A percentile compares a stretch with the other conserved stretches of the same genome.
Conservation (phyloP, 2,888 invertebrate genomes). For the Pantelozetes paolii region DNA sequence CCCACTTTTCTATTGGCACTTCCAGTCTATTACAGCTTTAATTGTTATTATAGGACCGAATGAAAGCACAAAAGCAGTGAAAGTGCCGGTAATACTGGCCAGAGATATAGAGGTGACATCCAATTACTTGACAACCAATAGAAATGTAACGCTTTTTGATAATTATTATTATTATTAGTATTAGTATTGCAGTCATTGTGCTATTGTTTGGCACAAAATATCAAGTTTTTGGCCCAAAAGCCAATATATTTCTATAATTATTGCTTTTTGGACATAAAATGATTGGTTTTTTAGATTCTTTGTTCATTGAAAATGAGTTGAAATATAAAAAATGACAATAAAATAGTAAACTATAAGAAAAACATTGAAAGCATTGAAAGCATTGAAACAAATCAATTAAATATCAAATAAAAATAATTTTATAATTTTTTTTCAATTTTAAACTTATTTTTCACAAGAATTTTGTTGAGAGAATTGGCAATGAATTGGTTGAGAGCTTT, state of each 20-base stretch:
- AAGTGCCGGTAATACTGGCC: background rate
- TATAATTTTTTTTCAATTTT: too few species aligned
- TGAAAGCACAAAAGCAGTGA: slow-evolving; percentile 1
- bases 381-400: slow-evolving; percentile 31
- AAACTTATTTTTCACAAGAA: too few species aligned
- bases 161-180: slow-evolving; percentile 22
- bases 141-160: background rate
- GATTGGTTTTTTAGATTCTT: slow-evolving; percentile 3
- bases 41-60: slow-evolving; percentile 20
- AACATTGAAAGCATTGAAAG: slow-evolving; percentile 1
- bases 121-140: slow-evolving; percentile 27
- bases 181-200: too few species aligned
- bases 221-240: background rate
- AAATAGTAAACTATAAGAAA: too few species aligned
- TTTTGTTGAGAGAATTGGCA: background rate
- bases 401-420: slow-evolving; percentile 31
- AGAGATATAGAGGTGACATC: slow-evolving; percentile 14
- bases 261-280: slow-evolving; percentile 2
- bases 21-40: slow-evolving; percentile 11
- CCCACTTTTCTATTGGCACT: slow-evolving; percentile 31
- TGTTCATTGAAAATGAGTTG: background rate
- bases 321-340: too few species aligned
- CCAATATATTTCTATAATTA: background rate
- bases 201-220: slow-evolving; percentile 6
- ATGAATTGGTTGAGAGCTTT: background rate